Percentiles rank a stretch among this genome's conserved stretches.
Evolutionary conservation across 2,797 vertebrate species (phyloP).

Genomic region (Sternarchorhynchus goeldii): DNA sequence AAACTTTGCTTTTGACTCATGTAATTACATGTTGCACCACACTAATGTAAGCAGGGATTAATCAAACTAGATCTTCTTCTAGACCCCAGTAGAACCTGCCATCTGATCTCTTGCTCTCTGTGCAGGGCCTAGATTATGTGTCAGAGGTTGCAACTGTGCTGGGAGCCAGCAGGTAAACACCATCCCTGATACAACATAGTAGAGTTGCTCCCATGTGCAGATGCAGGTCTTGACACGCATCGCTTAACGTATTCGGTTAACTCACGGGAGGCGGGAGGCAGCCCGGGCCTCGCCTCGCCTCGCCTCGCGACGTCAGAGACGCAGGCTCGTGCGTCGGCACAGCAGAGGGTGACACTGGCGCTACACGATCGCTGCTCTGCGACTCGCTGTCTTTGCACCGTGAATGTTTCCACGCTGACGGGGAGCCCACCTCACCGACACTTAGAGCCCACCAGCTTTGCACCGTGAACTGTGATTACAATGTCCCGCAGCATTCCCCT

Average conservation of each 20-base stretch:
- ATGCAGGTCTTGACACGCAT: neutral
- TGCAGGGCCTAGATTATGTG: neutral
- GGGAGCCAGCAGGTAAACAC: neutral
- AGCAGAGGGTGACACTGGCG: conserved; percentile 13
- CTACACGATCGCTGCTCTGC: neutral
- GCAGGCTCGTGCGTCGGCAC: neutral
- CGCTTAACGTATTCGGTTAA: neutral
- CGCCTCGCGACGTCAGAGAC: conserved; percentile 10
- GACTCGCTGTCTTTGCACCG: conserved; percentile 27
- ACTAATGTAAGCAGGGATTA: neutral
- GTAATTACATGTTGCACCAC: no score
- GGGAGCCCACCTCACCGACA: conserved; percentile 4
- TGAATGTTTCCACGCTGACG: neutral
- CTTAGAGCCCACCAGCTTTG: neutral
- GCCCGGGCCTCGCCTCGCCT: neutral
- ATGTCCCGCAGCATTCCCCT: neutral
- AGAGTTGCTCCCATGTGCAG: neutral
- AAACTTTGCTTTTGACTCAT: no score
- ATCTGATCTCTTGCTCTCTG: neutral
- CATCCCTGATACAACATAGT: neutral
- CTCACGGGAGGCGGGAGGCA: neutral
- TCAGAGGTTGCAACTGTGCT: neutral
- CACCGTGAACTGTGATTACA: conserved; percentile 23
- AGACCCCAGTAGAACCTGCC: neutral
- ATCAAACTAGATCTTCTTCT: neutral